Base-by-base conservation (phyloP, 2,113 vertebrate species). In the Burhinus oedicnemus region DNA sequence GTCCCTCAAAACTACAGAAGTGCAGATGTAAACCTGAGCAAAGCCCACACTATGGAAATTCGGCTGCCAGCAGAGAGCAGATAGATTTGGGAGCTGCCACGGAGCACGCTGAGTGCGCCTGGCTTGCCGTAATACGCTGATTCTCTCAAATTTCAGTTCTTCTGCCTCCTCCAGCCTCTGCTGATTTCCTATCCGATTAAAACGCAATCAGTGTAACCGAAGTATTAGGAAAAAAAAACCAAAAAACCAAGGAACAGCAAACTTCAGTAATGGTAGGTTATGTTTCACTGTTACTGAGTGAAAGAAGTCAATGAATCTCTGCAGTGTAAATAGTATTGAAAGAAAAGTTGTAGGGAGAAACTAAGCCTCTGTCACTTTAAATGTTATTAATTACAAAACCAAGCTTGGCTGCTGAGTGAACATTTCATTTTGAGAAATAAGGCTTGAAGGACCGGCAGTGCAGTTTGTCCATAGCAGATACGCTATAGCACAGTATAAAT, bases 301-400 rank as follows among this genome's bases (percentile, higher is more conserved):
- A 78, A 66, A 66, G 78, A 79, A 90, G 32, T 27, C 68, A 40
- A 15, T 71, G 83, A 58, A 61, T 83, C 79, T 51, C 71, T 20
- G 21, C 27, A 20, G 52, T 0, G 1, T 36, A 65, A 94, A 72
- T 5, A 65, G 32, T 1, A 74, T 6, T 51, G 71, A 92, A 71
- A 83, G 71, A 62, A 74, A 83, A 1, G 0, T 30, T 49, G 32
- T 20, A n/a, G 36, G 49, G 49, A 69, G 71, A 95, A 92, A 62
- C 38, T 15, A 45, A 83, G 51, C 32, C 15, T 72, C 54, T 78
- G 65, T 12, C 66, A 71, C 40, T 60, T 94, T 45, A 89, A 82
- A 77, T n/a, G 45, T 27, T 89, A 87, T 87, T 91, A 96, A 87
- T 94, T 52, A 66, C 3, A 4, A 51, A 93, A 81, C 66, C 49